Percentiles rank a stretch among this genome's conserved stretches.
Conservation (phyloP, 30 jellyfish, hydroid and myxozoan species). For the Catostylus mosaicus region DNA sequence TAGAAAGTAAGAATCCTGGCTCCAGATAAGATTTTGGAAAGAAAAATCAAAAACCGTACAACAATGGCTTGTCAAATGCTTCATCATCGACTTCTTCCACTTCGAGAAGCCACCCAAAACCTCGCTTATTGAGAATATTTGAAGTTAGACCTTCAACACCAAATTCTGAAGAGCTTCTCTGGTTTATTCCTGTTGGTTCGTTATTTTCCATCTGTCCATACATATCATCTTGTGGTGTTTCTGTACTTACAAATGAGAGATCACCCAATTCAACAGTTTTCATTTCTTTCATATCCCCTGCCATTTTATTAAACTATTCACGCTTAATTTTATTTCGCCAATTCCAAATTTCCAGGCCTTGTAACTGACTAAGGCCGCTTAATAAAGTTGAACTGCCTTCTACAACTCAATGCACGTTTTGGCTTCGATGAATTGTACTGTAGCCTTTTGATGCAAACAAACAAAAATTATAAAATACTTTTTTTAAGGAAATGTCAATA, state of each 20-base stretch:
- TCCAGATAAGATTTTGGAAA: not conserved
- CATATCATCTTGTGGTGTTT: conserved; percentile 15
- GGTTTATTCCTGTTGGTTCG: not conserved
- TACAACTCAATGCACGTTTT: too few species aligned
- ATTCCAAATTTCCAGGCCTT: too few species aligned
- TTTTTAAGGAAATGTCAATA: too few species aligned
- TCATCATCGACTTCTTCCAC: conserved; percentile 87
- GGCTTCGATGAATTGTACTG: too few species aligned
- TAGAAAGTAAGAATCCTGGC: not conserved
- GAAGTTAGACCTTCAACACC: conserved; percentile 54
- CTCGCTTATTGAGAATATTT: conserved; percentile 65
- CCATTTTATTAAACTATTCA: too few species aligned
- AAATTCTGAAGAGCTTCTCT: not conserved
- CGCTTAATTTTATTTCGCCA: too few species aligned
- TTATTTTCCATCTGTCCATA: conserved; percentile 66
- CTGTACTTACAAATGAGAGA: conserved; percentile 72
- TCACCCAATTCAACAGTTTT: conserved; percentile 62
- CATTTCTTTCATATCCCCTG: conserved; percentile 15
- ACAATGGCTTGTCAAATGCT: conserved; percentile 82
- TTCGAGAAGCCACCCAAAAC: conserved; percentile 94
- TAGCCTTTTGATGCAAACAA: too few species aligned
- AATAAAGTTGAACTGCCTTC: too few species aligned
- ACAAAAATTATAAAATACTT: too few species aligned
- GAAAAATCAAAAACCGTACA: conserved; percentile 63
- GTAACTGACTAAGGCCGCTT: too few species aligned